phyloP scores from a whole-genome alignment of 2,797 vertebrate species.

The Morus bassanus region DNA sequence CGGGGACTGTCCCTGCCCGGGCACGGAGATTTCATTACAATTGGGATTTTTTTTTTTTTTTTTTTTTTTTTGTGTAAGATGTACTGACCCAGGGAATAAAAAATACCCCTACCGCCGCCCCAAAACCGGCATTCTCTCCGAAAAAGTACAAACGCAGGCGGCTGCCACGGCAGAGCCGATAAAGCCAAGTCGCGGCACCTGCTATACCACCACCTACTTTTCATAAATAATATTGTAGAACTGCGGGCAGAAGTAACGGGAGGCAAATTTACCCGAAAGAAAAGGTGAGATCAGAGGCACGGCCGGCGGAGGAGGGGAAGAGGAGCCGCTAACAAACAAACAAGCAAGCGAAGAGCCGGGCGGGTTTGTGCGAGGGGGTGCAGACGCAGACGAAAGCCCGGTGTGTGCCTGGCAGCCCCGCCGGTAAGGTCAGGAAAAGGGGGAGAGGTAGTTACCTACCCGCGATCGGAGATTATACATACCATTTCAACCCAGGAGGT shows the following conservation, averaged over 20 bases:
- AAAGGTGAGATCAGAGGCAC: background rate
- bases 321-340: background rate
- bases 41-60: background rate
- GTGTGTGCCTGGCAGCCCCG: background rate
- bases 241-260: background rate
- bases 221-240: background rate
- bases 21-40: background rate
- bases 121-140: rapidly evolving
- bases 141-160: background rate
- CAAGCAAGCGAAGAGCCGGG: no score
- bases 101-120: background rate
- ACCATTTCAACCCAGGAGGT: slow-evolving; percentile 66
- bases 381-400: background rate
- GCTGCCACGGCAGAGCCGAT: background rate
- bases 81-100: background rate
- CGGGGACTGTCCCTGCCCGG: background rate
- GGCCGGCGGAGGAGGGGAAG: background rate
- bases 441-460: slow-evolving; percentile 67
- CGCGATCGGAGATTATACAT: slow-evolving; percentile 62
- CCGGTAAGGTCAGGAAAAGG: slow-evolving; percentile 31
- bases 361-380: background rate
- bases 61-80: rapidly evolving
- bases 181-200: background rate
- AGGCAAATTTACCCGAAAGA: background rate
- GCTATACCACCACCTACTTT: background rate